Conservation (phyloP, 2,888 invertebrate genomes). For the Agrotis ipsilon region DNA sequence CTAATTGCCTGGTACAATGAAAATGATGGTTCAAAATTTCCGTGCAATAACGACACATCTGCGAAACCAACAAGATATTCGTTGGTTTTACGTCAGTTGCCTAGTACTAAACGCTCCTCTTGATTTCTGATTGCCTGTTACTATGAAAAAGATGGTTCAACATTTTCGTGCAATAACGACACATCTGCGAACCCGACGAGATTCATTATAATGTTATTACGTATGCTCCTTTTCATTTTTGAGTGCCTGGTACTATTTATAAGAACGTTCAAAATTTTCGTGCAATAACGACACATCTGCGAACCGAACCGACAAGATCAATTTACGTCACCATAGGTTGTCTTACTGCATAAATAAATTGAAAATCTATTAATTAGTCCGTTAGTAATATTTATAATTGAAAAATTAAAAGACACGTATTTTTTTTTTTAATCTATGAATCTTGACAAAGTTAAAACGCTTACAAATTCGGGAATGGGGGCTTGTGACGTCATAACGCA, state of each 20-base stretch:
- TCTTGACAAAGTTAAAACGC: no score
- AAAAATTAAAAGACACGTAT: no score
- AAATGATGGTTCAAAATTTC: conserved; percentile 13
- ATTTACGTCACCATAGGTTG: no score
- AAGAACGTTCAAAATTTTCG: background rate
- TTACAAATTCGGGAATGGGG: no score
- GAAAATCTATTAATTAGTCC: no score
- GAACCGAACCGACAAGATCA: background rate
- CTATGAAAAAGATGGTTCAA: conserved; percentile 2
- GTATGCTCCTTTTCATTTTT: background rate
- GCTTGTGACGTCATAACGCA: no score
- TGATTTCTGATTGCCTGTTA: conserved; percentile 21
- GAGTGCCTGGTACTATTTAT: background rate
- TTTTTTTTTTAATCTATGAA: no score
- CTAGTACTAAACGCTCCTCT: background rate
- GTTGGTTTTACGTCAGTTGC: no score
- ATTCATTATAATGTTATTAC: no score
- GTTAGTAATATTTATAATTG: no score
- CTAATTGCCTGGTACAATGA: conserved; percentile 16
- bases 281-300: background rate
- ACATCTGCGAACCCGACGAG: background rate
- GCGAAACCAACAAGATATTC: background rate
- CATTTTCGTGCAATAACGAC: conserved; percentile 10
- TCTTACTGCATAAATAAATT: no score
- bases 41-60: background rate